phyloP scores from a whole-genome alignment of 1,140 invertebrate species.

The Copidosoma floridanum region DNA sequence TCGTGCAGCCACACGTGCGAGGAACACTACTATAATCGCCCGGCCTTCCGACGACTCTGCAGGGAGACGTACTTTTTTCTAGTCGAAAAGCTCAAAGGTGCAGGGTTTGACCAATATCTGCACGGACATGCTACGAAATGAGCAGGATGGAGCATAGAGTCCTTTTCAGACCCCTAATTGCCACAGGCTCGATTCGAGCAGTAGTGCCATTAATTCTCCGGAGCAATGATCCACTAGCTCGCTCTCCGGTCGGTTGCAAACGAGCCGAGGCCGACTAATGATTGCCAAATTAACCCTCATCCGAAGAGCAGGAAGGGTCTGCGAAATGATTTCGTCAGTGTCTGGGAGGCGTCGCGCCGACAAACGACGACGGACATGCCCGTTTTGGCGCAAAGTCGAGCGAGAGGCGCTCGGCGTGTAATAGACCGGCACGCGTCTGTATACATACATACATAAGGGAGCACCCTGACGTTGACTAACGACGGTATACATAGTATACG shows the following conservation, averaged over 20 bases:
- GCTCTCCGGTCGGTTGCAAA: not conserved
- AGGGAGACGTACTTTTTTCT: no score
- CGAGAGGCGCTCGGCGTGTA: no score
- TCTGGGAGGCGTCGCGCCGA: not conserved
- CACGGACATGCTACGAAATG: no score
- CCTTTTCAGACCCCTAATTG: not conserved
- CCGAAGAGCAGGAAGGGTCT: no score
- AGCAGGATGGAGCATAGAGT: no score
- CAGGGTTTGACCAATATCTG: no score
- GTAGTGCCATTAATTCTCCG: not conserved
- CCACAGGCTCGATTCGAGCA: not conserved
- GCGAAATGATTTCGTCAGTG: constrained; percentile 14
- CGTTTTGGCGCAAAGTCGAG: not conserved
- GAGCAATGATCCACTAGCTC: not conserved
- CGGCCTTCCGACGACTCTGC: no score
- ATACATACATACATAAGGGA: not conserved
- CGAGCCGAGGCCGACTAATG: constrained; percentile 14
- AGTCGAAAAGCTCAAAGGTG: no score
- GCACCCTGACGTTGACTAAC: constrained; percentile 58
- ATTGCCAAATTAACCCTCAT: constrained; percentile 19
- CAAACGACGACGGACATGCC: not conserved
- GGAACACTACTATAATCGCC: not conserved
- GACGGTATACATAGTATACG: constrained; percentile 55
- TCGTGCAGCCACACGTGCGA: no score
- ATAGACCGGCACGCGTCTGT: no score